Conservation (phyloP, 2,888 invertebrate species). For the Diadegma fenestrale region DNA sequence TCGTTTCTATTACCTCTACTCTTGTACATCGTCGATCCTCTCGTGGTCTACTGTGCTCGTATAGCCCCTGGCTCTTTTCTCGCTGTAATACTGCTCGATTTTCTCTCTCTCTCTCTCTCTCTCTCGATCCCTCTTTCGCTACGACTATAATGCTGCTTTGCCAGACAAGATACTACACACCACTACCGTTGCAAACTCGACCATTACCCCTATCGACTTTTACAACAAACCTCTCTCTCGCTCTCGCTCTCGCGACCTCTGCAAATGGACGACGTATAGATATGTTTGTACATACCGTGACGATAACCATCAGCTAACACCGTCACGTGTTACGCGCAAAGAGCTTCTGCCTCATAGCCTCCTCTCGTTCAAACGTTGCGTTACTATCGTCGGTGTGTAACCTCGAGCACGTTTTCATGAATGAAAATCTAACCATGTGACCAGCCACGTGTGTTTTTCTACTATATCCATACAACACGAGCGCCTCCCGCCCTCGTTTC, state of each 20-base stretch:
- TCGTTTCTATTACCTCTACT: constrained; percentile 45
- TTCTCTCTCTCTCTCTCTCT: constrained; percentile 57
- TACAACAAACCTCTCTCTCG: constrained; percentile 13
- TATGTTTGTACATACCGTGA: constrained; percentile 31
- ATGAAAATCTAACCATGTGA: constrained; percentile 35
- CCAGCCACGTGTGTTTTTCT: constrained; percentile 23
- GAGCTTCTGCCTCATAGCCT: constrained; percentile 34
- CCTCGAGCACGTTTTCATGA: constrained; percentile 42
- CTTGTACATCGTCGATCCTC: constrained; percentile 47
- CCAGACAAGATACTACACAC: constrained; percentile 44
- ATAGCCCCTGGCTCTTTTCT: constrained; percentile 60
- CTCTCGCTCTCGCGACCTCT: background rate
- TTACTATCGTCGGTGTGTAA: constrained; percentile 21
- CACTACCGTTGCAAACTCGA: constrained; percentile 24
- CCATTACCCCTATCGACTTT: constrained; percentile 46
- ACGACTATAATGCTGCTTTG: constrained; percentile 30
- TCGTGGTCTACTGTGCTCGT: constrained; percentile 49
- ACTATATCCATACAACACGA: background rate
- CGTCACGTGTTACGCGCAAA: constrained; percentile 59
- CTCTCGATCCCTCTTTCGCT: constrained; percentile 34
- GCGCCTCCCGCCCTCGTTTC: background rate
- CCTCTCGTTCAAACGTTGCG: constrained; percentile 23
- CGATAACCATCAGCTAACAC: constrained; percentile 64
- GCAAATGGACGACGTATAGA: background rate
- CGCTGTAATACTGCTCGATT: constrained; percentile 61